A percentile compares a stretch with the other conserved stretches of the same genome.
These are phyloP conservation scores for Manis crassicaudata DNA, from an alignment of 2,797 vertebrate genomes.

Conservation along the genomic window DNA sequence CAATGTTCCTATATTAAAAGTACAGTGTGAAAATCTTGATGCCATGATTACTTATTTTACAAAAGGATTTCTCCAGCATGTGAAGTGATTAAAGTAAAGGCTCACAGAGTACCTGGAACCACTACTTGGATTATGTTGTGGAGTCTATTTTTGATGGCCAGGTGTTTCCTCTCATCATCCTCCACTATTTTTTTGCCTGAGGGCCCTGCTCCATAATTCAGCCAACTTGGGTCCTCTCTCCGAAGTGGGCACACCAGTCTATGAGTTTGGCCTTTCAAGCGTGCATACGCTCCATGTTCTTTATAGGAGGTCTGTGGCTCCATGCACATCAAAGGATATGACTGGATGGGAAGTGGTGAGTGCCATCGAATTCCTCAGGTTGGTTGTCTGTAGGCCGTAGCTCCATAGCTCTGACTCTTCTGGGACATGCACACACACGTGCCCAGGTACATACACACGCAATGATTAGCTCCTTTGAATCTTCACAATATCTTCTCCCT, in stretches of 20 bases:
- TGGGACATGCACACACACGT: not conserved
- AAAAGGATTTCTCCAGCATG: not conserved
- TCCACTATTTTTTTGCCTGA: not conserved
- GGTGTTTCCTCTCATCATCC: not conserved
- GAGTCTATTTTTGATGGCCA: not conserved
- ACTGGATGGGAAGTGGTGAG: no score
- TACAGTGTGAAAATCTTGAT: constrained; percentile 22
- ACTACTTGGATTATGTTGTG: not conserved
- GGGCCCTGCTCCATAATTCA: not conserved
- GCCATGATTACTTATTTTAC: not conserved
- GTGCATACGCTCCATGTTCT: not conserved
- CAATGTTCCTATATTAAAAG: not conserved
- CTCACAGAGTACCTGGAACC: not conserved
- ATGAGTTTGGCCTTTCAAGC: not conserved
- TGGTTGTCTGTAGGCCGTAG: not conserved
- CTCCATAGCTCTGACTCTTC: not conserved
- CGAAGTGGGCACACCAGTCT: not conserved
- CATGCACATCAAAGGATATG: not conserved
- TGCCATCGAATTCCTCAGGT: not conserved
- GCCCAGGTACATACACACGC: not conserved
- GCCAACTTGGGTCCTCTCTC: not conserved
- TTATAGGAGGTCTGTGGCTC: not conserved
- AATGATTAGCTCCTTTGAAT: not conserved
- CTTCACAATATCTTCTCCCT: not conserved
- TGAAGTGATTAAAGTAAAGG: not conserved